phyloP scores from a whole-genome alignment of 2,797 vertebrate species.

The Microcaecilia unicolor region DNA sequence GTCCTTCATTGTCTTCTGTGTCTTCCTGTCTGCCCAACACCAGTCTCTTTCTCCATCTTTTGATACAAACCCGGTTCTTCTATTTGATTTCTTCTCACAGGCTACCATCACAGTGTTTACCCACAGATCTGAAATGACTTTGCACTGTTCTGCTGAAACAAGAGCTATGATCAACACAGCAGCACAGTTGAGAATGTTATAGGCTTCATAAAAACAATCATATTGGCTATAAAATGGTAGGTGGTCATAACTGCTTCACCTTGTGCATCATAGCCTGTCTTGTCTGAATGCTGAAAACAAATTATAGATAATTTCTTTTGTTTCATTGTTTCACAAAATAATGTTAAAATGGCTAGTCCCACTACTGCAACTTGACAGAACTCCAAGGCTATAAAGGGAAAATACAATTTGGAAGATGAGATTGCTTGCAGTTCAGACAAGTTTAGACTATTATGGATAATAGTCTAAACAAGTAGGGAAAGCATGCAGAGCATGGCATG shows the following conservation, averaged over 20 bases:
- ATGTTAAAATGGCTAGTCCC: conserved; percentile 19
- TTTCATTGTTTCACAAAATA: conserved; percentile 28
- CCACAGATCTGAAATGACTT: conserved; percentile 32
- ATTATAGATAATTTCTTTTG: conserved; percentile 39
- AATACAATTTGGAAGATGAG: conserved; percentile 27
- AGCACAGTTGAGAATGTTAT: conserved; percentile 40
- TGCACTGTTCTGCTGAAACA: conserved; percentile 42
- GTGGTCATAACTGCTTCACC: conserved; percentile 41
- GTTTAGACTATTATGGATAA: no score
- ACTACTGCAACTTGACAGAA: no score
- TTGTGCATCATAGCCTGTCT: conserved; percentile 41
- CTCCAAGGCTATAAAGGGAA: conserved; percentile 25
- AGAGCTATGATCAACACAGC: conserved; percentile 36
- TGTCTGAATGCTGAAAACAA: conserved; percentile 50
- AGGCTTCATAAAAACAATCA: conserved; percentile 54
- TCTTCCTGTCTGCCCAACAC: no score
- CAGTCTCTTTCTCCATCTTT: no score
- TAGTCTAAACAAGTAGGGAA: no score
- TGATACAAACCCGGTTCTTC: no score
- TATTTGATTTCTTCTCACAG: conserved; percentile 7
- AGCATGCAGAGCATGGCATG: no score
- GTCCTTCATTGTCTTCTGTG: no score
- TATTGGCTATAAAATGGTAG: conserved; percentile 48
- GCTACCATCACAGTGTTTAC: conserved; percentile 2
- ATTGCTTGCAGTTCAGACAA: no score